These are phyloP conservation scores for Cartodere bifasciata DNA, from an alignment of 2,888 invertebrate species.

Conservation along the genomic window DNA sequence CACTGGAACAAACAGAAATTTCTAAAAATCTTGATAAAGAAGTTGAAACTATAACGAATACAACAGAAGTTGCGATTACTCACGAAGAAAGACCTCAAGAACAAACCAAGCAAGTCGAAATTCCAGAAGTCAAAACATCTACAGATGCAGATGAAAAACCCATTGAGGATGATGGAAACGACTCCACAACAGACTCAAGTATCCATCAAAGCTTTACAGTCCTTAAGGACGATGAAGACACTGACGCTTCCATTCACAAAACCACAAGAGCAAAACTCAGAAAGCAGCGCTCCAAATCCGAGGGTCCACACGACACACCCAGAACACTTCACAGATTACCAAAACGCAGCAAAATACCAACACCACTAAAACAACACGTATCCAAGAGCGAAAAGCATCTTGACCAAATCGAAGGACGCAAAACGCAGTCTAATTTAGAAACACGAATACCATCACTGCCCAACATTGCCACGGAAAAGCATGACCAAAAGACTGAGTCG, in stretches of 20 bases:
- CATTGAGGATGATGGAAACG: neutral
- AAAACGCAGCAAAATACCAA: conserved; percentile 27
- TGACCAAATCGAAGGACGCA: conserved; percentile 16
- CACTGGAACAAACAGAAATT: too few relatives aligned
- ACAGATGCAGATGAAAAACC: neutral
- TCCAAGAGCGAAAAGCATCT: conserved; percentile 29
- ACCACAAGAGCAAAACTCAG: conserved; percentile 9
- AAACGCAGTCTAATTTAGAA: conserved; percentile 19
- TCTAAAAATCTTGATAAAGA: too few relatives aligned
- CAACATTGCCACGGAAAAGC: conserved; percentile 19
- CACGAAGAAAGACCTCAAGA: too few relatives aligned
- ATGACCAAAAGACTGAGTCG: conserved; percentile 20
- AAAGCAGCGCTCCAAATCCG: conserved; percentile 23
- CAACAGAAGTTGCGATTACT: too few relatives aligned
- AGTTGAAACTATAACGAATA: too few relatives aligned
- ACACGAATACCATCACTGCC: conserved; percentile 28
- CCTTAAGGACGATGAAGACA: conserved; percentile 24
- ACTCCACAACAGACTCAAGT: conserved; percentile 18
- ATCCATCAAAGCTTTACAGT: conserved; percentile 31
- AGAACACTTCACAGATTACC: conserved; percentile 5
- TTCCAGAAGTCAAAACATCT: too few relatives aligned
- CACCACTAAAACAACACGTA: conserved; percentile 20
- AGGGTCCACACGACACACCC: conserved; percentile 12
- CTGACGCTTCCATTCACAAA: conserved; percentile 13
- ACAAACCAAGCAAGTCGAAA: too few relatives aligned